Base-by-base conservation (phyloP, 1,140 invertebrate genomes). In the Euwallacea similis region DNA sequence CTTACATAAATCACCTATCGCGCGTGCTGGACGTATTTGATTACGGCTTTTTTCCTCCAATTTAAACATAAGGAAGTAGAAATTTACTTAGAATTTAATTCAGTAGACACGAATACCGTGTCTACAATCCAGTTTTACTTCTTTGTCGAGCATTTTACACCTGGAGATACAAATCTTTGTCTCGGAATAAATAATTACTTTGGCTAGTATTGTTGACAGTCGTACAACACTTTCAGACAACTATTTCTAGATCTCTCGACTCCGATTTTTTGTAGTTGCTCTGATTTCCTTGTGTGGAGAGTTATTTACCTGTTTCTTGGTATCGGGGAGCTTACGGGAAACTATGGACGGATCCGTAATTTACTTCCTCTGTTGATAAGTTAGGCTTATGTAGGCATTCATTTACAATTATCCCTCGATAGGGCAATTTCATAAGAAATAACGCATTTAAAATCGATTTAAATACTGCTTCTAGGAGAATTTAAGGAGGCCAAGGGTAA, bases 71-170 rank as follows among this genome's bases (percentile, higher is more conserved):
- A 71, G 69, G 69, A 71, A 71, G 69, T 71, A 71, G 69, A 71
- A 66, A 71, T 66, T 71, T 71, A 71, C 69, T 66, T 66, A 47
- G 69, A 71, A 66, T 71, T 71, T 71, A 71, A 71, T 71, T 71
- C 69, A 71, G 69, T 71, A 71, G 69, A 71, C 69, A 71, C 69
- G 69, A 71, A 71, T 71, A 71, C 53, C 69, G 60, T 71, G 69
- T 71, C 69, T 71, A 71, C 62, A 71, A 66, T 71, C 69, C 69
- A 71, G 69, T 71, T 71, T 71, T 71, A 71, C 69, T 64, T 71
- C 69, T 71, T 71, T 61, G 69, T 66, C 69, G 69, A 71, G 42
- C 69, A 71, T 71, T 71, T 71, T 71, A 71, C 69, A 71, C 69
- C 69, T 47, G 16, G 7, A 71, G 69, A 71, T 71, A 71, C 69